These are phyloP conservation scores for Perdita meconis DNA, from an alignment of 2,888 invertebrate species.

Conservation along the genomic window DNA sequence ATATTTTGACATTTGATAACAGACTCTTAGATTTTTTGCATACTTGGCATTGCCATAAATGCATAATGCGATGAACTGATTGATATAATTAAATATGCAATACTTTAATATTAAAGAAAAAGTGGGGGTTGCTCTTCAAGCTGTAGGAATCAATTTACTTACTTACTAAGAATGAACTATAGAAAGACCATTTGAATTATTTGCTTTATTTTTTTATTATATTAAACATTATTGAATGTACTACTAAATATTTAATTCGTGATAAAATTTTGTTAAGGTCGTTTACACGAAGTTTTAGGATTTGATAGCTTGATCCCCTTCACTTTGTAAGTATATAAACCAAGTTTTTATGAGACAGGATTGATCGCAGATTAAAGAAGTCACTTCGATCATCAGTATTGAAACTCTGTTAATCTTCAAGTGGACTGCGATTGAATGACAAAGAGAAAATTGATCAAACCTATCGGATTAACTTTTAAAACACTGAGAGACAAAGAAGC, in stretches of 20 bases:
- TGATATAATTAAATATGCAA: too few relatives aligned
- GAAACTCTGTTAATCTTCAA: neutral
- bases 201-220: too few relatives aligned
- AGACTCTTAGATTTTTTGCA: too few relatives aligned
- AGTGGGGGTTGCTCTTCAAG: too few relatives aligned
- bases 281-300: neutral
- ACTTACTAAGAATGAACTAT: too few relatives aligned
- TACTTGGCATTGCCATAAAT: too few relatives aligned
- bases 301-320: neutral
- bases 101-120: too few relatives aligned
- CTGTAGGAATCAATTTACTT: too few relatives aligned
- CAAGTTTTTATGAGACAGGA: neutral
- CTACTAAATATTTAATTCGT: neutral
- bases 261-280: neutral
- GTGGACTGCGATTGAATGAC: neutral
- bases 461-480: neutral
- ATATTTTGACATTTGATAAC: too few relatives aligned
- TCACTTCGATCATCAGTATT: neutral
- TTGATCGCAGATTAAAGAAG: neutral
- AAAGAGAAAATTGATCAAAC: neutral
- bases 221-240: neutral
- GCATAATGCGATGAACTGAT: too few relatives aligned
- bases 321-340: neutral
- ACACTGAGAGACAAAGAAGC: neutral
- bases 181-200: too few relatives aligned